These are phyloP conservation scores for Heteropelma amictum DNA, from an alignment of 2,888 invertebrate species.

Conservation along the genomic window DNA sequence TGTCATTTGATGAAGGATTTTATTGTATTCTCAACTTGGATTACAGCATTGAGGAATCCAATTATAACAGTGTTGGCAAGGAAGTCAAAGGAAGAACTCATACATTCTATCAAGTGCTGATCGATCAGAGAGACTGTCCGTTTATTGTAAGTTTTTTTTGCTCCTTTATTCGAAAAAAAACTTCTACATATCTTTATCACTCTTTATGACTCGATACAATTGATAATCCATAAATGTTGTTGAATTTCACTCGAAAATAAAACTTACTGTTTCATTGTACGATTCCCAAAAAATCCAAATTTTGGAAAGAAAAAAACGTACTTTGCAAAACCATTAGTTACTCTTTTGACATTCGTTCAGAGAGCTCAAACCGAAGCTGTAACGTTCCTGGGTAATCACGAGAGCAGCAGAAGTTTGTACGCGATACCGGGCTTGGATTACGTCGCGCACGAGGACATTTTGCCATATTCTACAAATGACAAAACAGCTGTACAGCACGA, in stretches of 20 bases:
- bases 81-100: constrained; percentile 95
- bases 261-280: no score
- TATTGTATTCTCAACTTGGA: no score
- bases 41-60: constrained; percentile 69
- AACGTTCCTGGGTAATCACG: constrained; percentile 97
- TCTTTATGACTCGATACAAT: no score
- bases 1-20: no score
- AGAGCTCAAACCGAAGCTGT: constrained; percentile 99
- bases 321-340: no score
- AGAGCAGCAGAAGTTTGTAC: constrained; percentile 95
- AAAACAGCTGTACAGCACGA: constrained; percentile 95
- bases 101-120: constrained; percentile 98
- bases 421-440: constrained; percentile 99
- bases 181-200: no score
- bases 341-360: constrained; percentile 77
- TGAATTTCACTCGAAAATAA: no score
- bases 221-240: no score
- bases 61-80: constrained; percentile 82
- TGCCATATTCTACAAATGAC: constrained; percentile 95
- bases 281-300: no score
- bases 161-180: no score
- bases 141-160: constrained; percentile 88
- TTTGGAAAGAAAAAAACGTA: no score
- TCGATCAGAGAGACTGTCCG: constrained; percentile 97
- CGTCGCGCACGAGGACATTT: constrained; percentile 97